These are phyloP conservation scores for Scaptomyza flava DNA, from an alignment of 2,888 invertebrate species.

Conservation along the genomic window DNA sequence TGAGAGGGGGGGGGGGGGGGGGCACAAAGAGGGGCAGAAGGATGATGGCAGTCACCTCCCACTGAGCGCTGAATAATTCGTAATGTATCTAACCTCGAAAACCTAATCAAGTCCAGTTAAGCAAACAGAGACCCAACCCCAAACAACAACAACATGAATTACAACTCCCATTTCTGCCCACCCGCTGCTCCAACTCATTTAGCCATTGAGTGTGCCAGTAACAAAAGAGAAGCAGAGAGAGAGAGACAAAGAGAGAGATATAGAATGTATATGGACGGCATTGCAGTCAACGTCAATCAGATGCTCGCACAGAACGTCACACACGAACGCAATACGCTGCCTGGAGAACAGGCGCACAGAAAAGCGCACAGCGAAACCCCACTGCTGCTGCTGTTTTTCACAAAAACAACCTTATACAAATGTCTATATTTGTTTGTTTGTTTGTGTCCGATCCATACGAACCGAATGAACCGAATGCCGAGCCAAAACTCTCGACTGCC, in stretches of 20 bases:
- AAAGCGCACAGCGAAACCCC: conserved; percentile 7
- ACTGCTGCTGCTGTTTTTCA: not conserved
- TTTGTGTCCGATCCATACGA: conserved; percentile 1
- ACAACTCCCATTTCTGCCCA: conserved; percentile 8
- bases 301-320: conserved; percentile 79
- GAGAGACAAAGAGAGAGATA: not conserved
- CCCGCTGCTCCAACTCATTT: conserved; percentile 17
- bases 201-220: conserved; percentile 15
- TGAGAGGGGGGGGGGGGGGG: not conserved
- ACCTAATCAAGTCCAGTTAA: conserved; percentile 81
- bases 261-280: conserved; percentile 12
- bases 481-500: conserved; percentile 29
- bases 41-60: conserved; percentile 20
- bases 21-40: not conserved
- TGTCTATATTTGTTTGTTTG: conserved; percentile 5
- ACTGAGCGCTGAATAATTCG: conserved; percentile 75
- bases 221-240: conserved; percentile 2
- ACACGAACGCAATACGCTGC: conserved; percentile 83
- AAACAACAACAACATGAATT: conserved; percentile 29
- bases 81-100: conserved; percentile 81
- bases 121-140: conserved; percentile 58
- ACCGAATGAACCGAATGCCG: conserved; percentile 23
- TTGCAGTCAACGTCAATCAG: conserved; percentile 65
- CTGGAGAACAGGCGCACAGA: conserved; percentile 78
- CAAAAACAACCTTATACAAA: conserved; percentile 4